phyloP scores from a whole-genome alignment of 2,888 invertebrate species.

The Lasioglossum oenotherae region DNA sequence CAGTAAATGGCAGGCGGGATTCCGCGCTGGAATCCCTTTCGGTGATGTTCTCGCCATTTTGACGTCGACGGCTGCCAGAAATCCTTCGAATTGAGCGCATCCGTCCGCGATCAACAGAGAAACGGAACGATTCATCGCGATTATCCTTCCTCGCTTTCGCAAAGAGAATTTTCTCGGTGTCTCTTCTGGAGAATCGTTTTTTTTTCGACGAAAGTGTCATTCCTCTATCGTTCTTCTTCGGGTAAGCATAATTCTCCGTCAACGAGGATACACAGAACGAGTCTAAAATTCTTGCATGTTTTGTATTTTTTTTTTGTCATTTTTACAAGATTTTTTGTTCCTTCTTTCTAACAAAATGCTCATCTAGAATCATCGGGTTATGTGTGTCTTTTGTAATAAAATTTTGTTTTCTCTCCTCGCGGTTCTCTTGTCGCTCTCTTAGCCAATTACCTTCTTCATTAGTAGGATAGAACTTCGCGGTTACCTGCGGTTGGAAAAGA shows the following conservation, averaged over 20 bases:
- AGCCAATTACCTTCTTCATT: constrained; percentile 52
- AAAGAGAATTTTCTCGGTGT: background rate
- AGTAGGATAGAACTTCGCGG: constrained; percentile 79
- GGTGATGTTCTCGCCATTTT: background rate
- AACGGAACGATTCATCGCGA: background rate
- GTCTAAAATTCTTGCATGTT: background rate
- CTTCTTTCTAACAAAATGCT: constrained; percentile 54
- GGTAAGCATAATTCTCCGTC: background rate
- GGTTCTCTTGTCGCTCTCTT: background rate
- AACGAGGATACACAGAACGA: background rate
- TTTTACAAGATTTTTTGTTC: background rate
- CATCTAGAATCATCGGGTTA: constrained; percentile 74
- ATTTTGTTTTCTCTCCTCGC: constrained; percentile 17
- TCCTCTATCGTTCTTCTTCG: background rate
- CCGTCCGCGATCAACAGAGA: background rate
- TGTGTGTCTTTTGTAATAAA: constrained; percentile 66
- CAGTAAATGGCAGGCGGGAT: background rate
- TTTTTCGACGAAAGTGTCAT: background rate
- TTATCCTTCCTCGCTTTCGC: background rate
- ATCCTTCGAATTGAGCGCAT: background rate
- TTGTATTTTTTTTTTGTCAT: background rate
- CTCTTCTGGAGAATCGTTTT: background rate
- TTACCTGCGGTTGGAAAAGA: constrained; percentile 80
- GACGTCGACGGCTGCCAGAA: background rate
- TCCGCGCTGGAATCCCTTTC: background rate